phyloP scores from a whole-genome alignment of 2,888 invertebrate genomes.

The Chymomyza caudatula region DNA sequence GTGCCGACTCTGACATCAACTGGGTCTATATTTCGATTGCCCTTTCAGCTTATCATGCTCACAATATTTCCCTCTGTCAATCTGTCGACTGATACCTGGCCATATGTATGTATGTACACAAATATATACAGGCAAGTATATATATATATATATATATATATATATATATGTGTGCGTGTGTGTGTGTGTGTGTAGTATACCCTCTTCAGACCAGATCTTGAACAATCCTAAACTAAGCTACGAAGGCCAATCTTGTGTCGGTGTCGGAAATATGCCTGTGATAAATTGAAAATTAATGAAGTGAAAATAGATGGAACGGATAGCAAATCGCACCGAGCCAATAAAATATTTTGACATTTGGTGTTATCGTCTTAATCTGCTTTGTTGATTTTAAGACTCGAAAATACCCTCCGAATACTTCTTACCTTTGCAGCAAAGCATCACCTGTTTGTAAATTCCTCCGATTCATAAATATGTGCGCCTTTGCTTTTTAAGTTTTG shows the following conservation, averaged over 20 bases:
- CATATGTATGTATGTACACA: neutral
- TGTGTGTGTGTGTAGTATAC: slow-evolving; percentile 22
- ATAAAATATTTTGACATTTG: slow-evolving; percentile 78
- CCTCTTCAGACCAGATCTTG: slow-evolving; percentile 55
- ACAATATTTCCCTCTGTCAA: slow-evolving; percentile 25
- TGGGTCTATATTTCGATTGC: neutral
- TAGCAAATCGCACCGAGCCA: slow-evolving; percentile 77
- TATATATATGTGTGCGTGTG: neutral
- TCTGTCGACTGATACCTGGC: slow-evolving; percentile 55
- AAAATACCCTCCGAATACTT: neutral
- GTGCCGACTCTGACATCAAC: neutral
- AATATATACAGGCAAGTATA: neutral
- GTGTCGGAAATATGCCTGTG: slow-evolving; percentile 77
- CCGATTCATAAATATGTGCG: slow-evolving; percentile 15
- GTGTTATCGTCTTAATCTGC: slow-evolving; percentile 78
- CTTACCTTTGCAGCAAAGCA: slow-evolving; percentile 6
- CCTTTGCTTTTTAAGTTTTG: slow-evolving; percentile 22
- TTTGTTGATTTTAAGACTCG: slow-evolving; percentile 68
- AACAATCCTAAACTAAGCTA: slow-evolving; percentile 8
- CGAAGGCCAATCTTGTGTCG: slow-evolving; percentile 25
- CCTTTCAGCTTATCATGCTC: slow-evolving; percentile 7
- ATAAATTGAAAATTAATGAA: slow-evolving; percentile 78
- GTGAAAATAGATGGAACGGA: slow-evolving; percentile 78
- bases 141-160: neutral
- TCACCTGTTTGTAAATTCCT: slow-evolving; percentile 60